Percentiles rank a stretch among this genome's conserved stretches.
phyloP scores from a whole-genome alignment of 2,113 vertebrate genomes.

The Telmatochromis sp. region DNA sequence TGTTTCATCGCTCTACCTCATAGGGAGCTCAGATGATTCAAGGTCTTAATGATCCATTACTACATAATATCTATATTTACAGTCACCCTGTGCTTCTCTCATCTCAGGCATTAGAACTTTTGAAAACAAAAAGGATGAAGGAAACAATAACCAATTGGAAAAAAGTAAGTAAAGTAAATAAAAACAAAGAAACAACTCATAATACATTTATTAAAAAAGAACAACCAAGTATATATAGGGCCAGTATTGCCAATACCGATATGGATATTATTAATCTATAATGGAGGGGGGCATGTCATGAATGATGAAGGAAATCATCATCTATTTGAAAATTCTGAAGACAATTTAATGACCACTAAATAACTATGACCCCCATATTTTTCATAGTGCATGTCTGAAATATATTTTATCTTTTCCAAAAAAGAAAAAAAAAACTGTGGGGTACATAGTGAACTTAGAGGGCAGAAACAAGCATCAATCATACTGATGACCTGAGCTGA shows the following conservation, averaged over 20 bases:
- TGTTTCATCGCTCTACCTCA: background rate
- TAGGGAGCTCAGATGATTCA: background rate
- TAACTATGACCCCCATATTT: background rate
- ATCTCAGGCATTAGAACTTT: background rate
- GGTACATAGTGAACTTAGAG: background rate
- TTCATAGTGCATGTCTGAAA: background rate
- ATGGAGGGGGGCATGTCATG: background rate
- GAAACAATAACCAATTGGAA: background rate
- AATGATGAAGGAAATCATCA: background rate
- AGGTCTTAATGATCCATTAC: background rate
- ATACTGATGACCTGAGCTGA: background rate
- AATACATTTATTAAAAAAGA: background rate
- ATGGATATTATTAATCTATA: background rate
- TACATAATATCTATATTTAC: background rate
- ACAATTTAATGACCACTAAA: background rate
- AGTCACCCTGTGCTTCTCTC: background rate
- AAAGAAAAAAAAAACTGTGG: background rate
- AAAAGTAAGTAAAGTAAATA: background rate
- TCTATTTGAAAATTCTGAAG: background rate
- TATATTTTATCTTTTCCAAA: background rate
- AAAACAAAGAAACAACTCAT: background rate
- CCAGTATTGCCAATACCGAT: background rate
- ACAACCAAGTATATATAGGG: background rate
- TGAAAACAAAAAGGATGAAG: background rate
- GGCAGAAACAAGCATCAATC: background rate